A percentile compares a stretch with the other conserved stretches of the same genome.
These are phyloP conservation scores for Etheostoma nigrum DNA, from an alignment of 2,797 vertebrate species.

Conservation along the genomic window DNA sequence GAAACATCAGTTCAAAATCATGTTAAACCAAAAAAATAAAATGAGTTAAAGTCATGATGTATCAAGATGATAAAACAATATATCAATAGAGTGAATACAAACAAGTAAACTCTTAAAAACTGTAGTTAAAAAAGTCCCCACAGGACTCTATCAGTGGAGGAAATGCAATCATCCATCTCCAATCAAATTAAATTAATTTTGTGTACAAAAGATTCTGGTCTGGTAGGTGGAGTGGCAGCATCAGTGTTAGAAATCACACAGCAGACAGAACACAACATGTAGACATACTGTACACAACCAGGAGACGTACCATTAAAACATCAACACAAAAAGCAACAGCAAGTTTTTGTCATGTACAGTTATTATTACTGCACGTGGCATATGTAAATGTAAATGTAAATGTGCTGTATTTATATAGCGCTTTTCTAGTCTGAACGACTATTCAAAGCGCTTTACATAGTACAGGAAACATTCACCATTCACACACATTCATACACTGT, in stretches of 20 bases:
- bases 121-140: neutral
- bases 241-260: neutral
- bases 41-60: neutral
- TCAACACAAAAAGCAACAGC: slow-evolving; percentile 30
- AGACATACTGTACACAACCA: slow-evolving; percentile 20
- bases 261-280: slow-evolving; percentile 11
- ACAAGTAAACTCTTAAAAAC: neutral
- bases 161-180: neutral
- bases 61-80: neutral
- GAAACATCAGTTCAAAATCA: neutral
- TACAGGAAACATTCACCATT: too few species aligned
- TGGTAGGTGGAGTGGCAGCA: neutral
- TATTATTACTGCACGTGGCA: slow-evolving; percentile 45
- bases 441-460: too few species aligned
- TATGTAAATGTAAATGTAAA: too few species aligned
- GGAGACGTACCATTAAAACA: slow-evolving; percentile 51
- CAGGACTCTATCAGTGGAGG: too few species aligned
- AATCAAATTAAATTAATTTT: neutral
- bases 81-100: neutral
- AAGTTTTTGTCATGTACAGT: slow-evolving; percentile 24
- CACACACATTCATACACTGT: too few species aligned
- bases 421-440: too few species aligned
- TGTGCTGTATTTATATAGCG: too few species aligned
- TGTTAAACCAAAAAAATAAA: neutral
- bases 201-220: neutral